Evolutionary conservation across 2,888 invertebrate genomes (phyloP).

Genomic region (Philereme transversata): DNA sequence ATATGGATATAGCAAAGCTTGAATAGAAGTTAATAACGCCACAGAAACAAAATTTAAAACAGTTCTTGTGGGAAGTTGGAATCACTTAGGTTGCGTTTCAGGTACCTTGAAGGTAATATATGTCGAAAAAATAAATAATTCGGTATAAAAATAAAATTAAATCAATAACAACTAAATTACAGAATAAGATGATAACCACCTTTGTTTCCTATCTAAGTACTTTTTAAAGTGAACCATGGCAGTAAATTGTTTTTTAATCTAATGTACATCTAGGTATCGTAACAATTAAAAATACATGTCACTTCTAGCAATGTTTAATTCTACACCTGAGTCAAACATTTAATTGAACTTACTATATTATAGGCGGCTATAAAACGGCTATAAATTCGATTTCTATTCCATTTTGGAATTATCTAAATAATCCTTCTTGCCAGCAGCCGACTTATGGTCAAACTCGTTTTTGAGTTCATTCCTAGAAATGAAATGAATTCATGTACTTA

Average conservation of each 20-base stretch:
- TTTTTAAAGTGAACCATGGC: constrained; percentile 10
- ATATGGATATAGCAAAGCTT: too few species aligned
- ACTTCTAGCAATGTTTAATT: constrained; percentile 19
- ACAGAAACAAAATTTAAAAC: constrained; percentile 6
- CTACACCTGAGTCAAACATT: constrained; percentile 4
- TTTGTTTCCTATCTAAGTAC: constrained; percentile 19
- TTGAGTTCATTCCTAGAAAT: neutral
- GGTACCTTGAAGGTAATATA: constrained; percentile 22
- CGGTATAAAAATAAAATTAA: constrained; percentile 14
- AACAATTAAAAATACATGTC: constrained; percentile 14
- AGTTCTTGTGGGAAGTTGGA: constrained; percentile 17
- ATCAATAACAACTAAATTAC: constrained; percentile 10
- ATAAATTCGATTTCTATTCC: constrained; percentile 28
- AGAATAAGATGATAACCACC: constrained; percentile 17
- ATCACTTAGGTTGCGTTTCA: constrained; percentile 26
- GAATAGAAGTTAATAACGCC: neutral
- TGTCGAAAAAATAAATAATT: constrained; percentile 8
- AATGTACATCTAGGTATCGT: constrained; percentile 8
- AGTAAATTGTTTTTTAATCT: constrained; percentile 24
- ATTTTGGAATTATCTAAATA: constrained; percentile 6
- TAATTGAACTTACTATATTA: constrained; percentile 4
- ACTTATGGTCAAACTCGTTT: neutral
- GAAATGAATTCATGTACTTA: neutral
- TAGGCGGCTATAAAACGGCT: constrained; percentile 32
- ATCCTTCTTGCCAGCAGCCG: constrained; percentile 2